A percentile compares a stretch with the other conserved stretches of the same genome.
These are phyloP conservation scores for Tachysurus vachellii DNA, from an alignment of 2,113 vertebrate species.

Conservation along the genomic window DNA sequence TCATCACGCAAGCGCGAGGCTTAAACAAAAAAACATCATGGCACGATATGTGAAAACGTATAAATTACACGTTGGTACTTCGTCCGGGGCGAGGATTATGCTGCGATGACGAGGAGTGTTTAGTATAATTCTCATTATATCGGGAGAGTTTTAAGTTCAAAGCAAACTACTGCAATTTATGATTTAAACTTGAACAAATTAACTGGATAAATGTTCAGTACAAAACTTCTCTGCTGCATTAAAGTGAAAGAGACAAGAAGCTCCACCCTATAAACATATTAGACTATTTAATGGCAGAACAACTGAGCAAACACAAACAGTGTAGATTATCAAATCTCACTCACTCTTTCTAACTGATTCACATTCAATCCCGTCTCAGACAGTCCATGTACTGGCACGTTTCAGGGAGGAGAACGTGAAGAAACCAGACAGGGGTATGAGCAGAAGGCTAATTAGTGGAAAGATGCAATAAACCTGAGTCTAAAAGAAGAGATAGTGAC, in stretches of 20 bases:
- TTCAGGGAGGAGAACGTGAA: background rate
- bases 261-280: background rate
- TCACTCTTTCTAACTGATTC: background rate
- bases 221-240: background rate
- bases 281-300: background rate
- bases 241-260: background rate
- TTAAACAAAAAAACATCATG: background rate
- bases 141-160: background rate
- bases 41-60: background rate
- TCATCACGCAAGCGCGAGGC: background rate
- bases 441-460: background rate
- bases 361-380: background rate
- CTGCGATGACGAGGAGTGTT: background rate
- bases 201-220: background rate
- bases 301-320: background rate
- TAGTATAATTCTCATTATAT: background rate
- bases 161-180: background rate
- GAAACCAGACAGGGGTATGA: background rate
- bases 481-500: background rate
- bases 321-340: background rate
- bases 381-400: background rate
- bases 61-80: background rate
- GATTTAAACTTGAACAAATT: background rate
- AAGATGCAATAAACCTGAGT: background rate
- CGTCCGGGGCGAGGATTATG: background rate